Conservation (phyloP, 2,797 vertebrate species). For the Tadarida brasiliensis region DNA sequence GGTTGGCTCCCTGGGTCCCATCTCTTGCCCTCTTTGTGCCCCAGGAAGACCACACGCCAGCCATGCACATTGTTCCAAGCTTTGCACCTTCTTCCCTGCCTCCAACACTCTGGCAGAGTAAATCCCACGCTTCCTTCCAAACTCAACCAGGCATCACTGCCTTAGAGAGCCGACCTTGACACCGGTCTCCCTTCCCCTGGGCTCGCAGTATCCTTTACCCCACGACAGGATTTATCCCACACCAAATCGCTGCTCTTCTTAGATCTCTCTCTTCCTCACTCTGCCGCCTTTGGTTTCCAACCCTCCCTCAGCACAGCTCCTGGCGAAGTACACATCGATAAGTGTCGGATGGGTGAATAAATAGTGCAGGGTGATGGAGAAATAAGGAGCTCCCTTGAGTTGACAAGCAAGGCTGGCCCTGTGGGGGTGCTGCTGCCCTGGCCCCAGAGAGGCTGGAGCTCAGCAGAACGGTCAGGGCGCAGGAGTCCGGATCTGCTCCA, state of each 20-base stretch:
- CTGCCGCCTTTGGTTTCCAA: slow-evolving; percentile 20
- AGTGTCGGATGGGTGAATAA: neutral
- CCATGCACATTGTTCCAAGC: rapidly evolving
- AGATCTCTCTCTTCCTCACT: neutral
- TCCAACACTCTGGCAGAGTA: neutral
- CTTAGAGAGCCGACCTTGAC: neutral
- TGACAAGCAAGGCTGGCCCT: neutral
- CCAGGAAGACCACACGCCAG: neutral
- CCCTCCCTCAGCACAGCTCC: neutral
- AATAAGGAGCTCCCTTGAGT: neutral
- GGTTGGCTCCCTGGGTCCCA: neutral
- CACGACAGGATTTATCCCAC: neutral
- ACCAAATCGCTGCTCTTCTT: neutral
- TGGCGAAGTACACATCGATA: neutral
- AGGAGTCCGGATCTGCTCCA: neutral
- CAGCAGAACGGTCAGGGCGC: neutral
- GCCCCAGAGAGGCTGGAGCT: neutral
- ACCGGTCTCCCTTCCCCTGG: neutral
- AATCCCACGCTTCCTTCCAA: neutral
- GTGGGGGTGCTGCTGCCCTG: neutral
- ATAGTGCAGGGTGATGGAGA: neutral
- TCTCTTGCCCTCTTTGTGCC: neutral
- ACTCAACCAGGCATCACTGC: no score
- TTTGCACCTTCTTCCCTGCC: neutral
- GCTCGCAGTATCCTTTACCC: neutral